Base-by-base conservation (phyloP, 2,888 invertebrate genomes). In the Caenorhabditis zanzibari region DNA sequence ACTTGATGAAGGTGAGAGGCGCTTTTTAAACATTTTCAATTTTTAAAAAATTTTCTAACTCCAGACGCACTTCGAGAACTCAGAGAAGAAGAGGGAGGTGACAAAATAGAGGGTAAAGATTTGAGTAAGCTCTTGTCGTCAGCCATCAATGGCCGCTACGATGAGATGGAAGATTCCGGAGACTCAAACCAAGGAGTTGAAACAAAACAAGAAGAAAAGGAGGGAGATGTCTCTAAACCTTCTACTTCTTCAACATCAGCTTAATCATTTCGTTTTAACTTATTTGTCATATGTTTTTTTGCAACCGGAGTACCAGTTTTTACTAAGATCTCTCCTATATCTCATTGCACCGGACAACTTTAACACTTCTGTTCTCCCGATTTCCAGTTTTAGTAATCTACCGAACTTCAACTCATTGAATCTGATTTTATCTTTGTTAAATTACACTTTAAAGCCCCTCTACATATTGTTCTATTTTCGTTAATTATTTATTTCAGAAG, bases 41-140 rank as follows among this genome's bases (percentile, higher is more conserved):
- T 6, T 22, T 19, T 32, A 6, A 10, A 19, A 22, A 52, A 52
- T 19, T 14, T 49, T 41, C 22, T n/a, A 24, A 26, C 63, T 80
- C 38, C 59, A 81, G 75, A 77, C 38, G 69, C 77, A 16, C 74
- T 82, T 19, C 69, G 64, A 14, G 84, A 76, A 64, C 54, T 85
- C 32, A 82, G 72, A 59, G 80, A 74, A 72, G 77, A 82, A 41
- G 74, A 80, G 32, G 79, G 54, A 28, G 80, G 82, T n/a, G 80
- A 81, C 16, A 74, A 79, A 47, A 58, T 81, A 5, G 82, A 80
- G 59, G 66, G 59, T 19, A 61, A 56, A 35, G 73, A 73, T 41
- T 35, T 87, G 19, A 76, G 74, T 12, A 84, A 82, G 24, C 73
- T 87, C 19, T 63, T 87, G 3, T 77, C 80, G n/a, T 79, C 75